These are phyloP conservation scores for Bradypus variegatus DNA, from an alignment of 2,797 vertebrate genomes.

Conservation along the genomic window DNA sequence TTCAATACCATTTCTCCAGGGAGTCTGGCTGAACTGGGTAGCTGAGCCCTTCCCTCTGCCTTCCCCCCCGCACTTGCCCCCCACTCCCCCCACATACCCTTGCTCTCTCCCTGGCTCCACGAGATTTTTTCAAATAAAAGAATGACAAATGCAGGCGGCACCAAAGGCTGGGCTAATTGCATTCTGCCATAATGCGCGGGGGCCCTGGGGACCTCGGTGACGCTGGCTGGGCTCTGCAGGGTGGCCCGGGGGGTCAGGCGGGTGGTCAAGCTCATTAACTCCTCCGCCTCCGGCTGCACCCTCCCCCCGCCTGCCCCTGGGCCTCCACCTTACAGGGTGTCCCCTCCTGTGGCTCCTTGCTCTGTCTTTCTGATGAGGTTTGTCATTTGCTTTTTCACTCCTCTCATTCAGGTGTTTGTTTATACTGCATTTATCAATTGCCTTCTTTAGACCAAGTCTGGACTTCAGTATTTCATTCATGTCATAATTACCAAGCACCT, in stretches of 20 bases:
- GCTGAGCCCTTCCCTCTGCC: neutral
- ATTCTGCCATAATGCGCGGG: neutral
- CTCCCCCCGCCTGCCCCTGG: neutral
- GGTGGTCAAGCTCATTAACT: conserved; percentile 49
- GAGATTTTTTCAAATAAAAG: conserved; percentile 15
- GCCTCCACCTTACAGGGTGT: neutral
- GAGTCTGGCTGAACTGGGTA: neutral
- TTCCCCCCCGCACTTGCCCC: accelerated
- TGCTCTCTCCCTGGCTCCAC: neutral
- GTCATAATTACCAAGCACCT: neutral
- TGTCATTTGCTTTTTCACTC: neutral
- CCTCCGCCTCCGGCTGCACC: conserved; percentile 8
- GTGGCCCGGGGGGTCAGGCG: conserved; percentile 7
- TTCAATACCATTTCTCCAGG: conserved; percentile 48
- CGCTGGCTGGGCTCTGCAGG: conserved; percentile 36
- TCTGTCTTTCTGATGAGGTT: neutral
- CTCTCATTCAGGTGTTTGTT: neutral
- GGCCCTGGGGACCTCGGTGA: neutral
- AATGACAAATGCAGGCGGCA: conserved; percentile 31
- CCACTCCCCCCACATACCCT: neutral
- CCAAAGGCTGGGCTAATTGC: conserved; percentile 45
- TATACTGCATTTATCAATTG: neutral
- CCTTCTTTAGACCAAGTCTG: neutral
- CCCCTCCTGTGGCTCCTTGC: neutral
- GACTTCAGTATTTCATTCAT: neutral